Conservation (phyloP, 2,888 invertebrate species). For the Cyclophora albipunctata region DNA sequence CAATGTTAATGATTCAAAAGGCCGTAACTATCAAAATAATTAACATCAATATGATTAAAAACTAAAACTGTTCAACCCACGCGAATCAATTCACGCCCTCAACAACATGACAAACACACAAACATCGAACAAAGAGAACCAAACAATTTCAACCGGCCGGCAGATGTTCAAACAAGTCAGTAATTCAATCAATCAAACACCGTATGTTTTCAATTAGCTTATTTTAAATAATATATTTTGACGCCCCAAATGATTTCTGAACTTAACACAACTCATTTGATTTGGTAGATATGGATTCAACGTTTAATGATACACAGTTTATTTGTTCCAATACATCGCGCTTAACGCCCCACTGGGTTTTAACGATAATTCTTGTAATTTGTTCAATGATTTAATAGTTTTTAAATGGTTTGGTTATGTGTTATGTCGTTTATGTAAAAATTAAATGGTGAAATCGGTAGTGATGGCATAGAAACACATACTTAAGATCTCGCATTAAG, state of each 20-base stretch:
- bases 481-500: too few relatives aligned
- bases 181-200: constrained; percentile 42
- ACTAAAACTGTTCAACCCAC: constrained; percentile 20
- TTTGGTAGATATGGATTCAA: too few relatives aligned
- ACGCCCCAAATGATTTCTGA: constrained; percentile 2
- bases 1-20: too few relatives aligned
- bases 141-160: constrained; percentile 28
- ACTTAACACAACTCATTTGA: neutral
- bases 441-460: too few relatives aligned
- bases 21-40: too few relatives aligned
- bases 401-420: neutral
- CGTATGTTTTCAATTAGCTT: constrained; percentile 39
- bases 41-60: constrained; percentile 1
- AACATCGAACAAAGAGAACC: constrained; percentile 30
- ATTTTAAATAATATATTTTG: constrained; percentile 17
- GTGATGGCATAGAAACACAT: too few relatives aligned
- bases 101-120: constrained; percentile 31
- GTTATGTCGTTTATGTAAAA: neutral
- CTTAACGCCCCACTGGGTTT: constrained; percentile 5
- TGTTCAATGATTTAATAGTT: too few relatives aligned
- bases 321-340: constrained; percentile 11
- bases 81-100: constrained; percentile 13
- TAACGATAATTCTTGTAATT: neutral
- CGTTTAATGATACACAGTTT: neutral
- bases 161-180: constrained; percentile 56